Evolutionary conservation across 1,140 invertebrate species (phyloP).

Genomic region (Drosophila pseudoobscura): DNA sequence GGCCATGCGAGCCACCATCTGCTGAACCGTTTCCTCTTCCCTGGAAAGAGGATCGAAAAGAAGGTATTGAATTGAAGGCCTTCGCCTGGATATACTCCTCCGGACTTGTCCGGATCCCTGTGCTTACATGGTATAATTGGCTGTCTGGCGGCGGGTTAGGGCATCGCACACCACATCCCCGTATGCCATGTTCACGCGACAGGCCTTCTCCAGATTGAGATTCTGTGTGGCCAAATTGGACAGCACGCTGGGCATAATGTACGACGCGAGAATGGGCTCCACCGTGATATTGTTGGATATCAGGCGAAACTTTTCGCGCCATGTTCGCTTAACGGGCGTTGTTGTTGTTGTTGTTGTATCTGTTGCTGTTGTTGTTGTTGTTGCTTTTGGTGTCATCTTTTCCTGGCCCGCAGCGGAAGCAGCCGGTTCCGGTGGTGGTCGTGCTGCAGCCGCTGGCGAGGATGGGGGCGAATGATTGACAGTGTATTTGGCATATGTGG

Average conservation of each 20-base stretch:
- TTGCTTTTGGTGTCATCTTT: conserved; percentile 8
- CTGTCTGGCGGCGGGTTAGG: conserved; percentile 87
- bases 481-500: conserved; percentile 57
- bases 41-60: conserved; percentile 26
- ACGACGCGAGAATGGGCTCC: conserved; percentile 91
- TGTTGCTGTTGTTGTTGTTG: background rate
- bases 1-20: conserved; percentile 89
- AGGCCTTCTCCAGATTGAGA: conserved; percentile 92
- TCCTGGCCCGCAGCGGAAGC: background rate
- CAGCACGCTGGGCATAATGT: conserved; percentile 91
- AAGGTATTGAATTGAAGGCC: background rate
- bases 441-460: background rate
- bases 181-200: conserved; percentile 90
- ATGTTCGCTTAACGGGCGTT: conserved; percentile 42
- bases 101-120: conserved; percentile 6
- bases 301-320: conserved; percentile 85
- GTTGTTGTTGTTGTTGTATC: background rate
- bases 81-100: background rate
- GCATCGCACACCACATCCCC: conserved; percentile 89
- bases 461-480: conserved; percentile 33
- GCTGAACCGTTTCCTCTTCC: conserved; percentile 90
- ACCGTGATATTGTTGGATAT: conserved; percentile 89
- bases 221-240: conserved; percentile 91
- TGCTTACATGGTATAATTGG: conserved; percentile 86
- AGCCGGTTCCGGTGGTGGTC: background rate